Base-by-base conservation (phyloP, 2,888 invertebrate genomes). In the Oscheius sp. region DNA sequence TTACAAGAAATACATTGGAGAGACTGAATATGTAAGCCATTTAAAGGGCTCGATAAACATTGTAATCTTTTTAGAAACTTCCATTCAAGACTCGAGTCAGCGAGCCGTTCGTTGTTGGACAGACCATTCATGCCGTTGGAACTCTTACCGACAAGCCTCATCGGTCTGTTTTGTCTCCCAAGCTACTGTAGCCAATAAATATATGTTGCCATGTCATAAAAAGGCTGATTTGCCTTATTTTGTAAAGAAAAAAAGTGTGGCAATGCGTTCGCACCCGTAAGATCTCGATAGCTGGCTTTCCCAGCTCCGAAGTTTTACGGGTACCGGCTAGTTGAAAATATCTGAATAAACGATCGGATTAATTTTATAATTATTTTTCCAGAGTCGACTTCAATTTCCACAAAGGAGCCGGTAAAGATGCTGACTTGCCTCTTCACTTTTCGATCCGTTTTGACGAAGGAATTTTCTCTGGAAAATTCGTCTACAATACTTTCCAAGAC, bases 381-480 rank as follows among this genome's bases (percentile, higher is more conserved):
- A 84, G 87, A 73, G 81, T 87, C 56, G 86, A 88, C 78, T 85
- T 87, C 80, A 87, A 87, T 82, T 87, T 87, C 81, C 86, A 87
- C 79, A 87, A 85, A 69, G 87, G 87, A 69, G 76, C 78, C 25
- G 78, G 59, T 12, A 82, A 85, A 69, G 85, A 84, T 13, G 81
- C 85, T 41, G 87, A 88, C 72, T 75, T 88, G 72, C 87, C 87
- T 29, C 83, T 87, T 23, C 87, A 87, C 70, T 85, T 87, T 76
- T 86, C 85, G 29, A 87, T 86, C 68, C 78, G 87, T n/a, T 87
- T 86, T 73, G 84, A 85, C 43, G 87, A 87, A 73, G 46, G 53
- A 29, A 64, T 63, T 9, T 76, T 75, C 77, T 73, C 76, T 64
- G 85, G 86, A 72, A 87, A 86, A 70, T 76, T 87, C 70, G 85